Evolutionary conservation across 1,140 invertebrate species (phyloP), one percentile per base, ranked within the genome.

Genomic region (Trichonephila clavipes): DNA sequence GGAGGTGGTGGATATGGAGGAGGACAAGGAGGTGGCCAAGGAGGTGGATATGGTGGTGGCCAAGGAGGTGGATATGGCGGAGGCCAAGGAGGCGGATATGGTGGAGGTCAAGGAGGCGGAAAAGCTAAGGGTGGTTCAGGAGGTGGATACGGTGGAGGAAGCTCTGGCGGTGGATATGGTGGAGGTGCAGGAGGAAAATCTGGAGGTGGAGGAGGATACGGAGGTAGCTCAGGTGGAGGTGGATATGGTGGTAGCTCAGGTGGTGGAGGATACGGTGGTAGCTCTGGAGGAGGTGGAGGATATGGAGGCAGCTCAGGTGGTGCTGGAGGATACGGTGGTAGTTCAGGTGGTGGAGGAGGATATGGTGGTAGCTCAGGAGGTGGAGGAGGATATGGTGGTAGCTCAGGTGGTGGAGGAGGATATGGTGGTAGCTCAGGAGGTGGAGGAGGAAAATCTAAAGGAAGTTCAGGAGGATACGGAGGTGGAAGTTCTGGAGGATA

Each of bases 341-440:
- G 86, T 3, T 28, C 64, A 62, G 81, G 64, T 16, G 82, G 82
- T 21, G 91, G 82, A n/a, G 72, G 91, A 24, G 90, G 82, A 86
- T 82, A 81, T 69, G 61, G 19, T 85, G 90, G 81, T 51, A 81
- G 62, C 19, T 40, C 61, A 2, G 69, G 72, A 21, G 66, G 44
- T 16, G 89, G 89, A 59, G 82, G 90, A 64, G 62, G 82, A 34
- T 85, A 85, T 21, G 90, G 90, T 16, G 90, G 90, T 28, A 59
- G 21, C 1, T 51, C 62, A 16, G 90, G 92, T 44, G 62, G 64
- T 19, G 77, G 62, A 21, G 83, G 82, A 85, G 28, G 64, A 62
- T 93, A 77, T 82, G 92, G 92, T 5, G 92, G 92, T 1, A 88
- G 86, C 24, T 88, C 83, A 0, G 85, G 86, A n/a, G 86, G 92